Evolutionary conservation across 2,113 vertebrate species (phyloP), one percentile per base, ranked within the genome.

Genomic region (Gasterosteus aculeatus): DNA sequence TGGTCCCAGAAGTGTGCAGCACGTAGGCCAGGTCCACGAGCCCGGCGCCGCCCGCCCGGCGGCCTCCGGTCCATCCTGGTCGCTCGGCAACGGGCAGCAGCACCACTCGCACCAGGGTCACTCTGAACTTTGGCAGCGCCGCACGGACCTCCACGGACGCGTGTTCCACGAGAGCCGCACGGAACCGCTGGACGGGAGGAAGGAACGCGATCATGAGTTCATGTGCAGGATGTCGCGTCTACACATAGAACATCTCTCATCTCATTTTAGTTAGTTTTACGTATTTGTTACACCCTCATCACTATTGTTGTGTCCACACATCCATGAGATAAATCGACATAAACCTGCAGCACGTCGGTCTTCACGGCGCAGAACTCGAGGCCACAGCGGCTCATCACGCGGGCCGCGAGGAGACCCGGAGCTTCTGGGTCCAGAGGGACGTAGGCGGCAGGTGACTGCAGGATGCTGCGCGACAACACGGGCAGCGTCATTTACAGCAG

Each of bases 1-100:
- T 99, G 5, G 98, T 99, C 88, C 98, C 98, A 35, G 98, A 99
- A 8, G 98, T 99, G 82, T 97, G 97, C 3, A 99, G 92, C 80
- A 97, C 77, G 26, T 99, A 99, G 0, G 97, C 97, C 82, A 97
- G 66, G 54, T 90, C 90, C 19, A 19, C 19, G 56, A 75, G 77
- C 6, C 72, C 78, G 19, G 53, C 46, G 9, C 56, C 78, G 14
- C 19, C 54, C 29, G 26, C 56, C 46, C n/a, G 42, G 68, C 15
- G 42, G 0, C 15, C 31, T 62, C 5, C 4, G 8, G 29, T 22
- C 8, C n/a, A 63, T 26, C 75, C 59, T 10, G 54, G 11, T 72
- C 19, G 44, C n/a, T 74, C 19, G 5, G 44, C 1, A 3, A 35
- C 62, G 0, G 22, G 18, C 1, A 66, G 82, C 59, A 8, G 86